Conservation (phyloP, 2,797 vertebrate genomes). For the Nyctalus aviator region DNA sequence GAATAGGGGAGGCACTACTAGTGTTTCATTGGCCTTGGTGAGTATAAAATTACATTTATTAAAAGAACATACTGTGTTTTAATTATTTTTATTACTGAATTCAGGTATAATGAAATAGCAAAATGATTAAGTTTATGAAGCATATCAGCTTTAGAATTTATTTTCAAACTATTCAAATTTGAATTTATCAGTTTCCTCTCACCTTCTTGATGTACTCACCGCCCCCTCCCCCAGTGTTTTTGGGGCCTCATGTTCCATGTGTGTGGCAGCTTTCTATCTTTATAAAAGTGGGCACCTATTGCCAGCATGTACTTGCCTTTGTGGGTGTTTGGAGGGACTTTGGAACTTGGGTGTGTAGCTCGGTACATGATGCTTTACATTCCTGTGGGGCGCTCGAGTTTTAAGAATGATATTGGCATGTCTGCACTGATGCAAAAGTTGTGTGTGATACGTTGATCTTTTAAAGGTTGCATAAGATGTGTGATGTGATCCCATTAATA, state of each 20-base stretch:
- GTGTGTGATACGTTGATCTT: background rate
- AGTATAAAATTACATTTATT: background rate
- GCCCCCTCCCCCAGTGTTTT: fast-evolving
- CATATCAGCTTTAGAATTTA: background rate
- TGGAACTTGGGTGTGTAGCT: background rate
- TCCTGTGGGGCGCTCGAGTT: background rate
- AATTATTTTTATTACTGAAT: background rate
- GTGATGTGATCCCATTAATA: background rate
- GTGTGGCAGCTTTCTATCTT: background rate
- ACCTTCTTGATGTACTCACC: background rate
- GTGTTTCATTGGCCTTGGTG: background rate
- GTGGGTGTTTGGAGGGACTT: background rate
- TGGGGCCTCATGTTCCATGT: fast-evolving
- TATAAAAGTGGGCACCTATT: background rate
- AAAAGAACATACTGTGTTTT: background rate
- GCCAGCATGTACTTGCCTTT: background rate
- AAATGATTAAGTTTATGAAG: background rate
- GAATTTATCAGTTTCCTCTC: background rate
- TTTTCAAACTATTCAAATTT: background rate
- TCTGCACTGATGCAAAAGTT: background rate
- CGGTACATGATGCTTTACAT: background rate
- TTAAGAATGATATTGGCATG: background rate
- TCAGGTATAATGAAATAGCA: slow-evolving; percentile 1
- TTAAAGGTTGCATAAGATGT: background rate
- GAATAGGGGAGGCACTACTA: background rate